Percentiles rank a stretch among this genome's conserved stretches.
These are phyloP conservation scores for Penaeus chinensis DNA, from an alignment of 1,140 invertebrate genomes.

Conservation along the genomic window DNA sequence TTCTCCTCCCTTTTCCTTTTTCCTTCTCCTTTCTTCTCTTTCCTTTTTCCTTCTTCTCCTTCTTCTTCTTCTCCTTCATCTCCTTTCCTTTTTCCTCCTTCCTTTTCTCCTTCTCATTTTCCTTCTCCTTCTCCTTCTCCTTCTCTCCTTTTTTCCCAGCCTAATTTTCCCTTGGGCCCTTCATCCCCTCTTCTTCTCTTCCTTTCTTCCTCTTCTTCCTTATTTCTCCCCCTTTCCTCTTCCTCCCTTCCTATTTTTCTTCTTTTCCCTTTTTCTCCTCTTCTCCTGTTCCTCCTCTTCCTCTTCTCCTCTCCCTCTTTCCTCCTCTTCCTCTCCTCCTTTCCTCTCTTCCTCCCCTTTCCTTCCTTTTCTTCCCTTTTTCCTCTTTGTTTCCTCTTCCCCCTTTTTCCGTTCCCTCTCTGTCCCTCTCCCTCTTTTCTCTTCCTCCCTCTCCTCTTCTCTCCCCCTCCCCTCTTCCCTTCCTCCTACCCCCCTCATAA, in stretches of 20 bases:
- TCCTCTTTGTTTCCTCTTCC: conserved; percentile 2
- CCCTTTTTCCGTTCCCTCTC: too few relatives aligned
- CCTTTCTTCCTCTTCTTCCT: too few relatives aligned
- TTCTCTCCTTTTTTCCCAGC: not conserved
- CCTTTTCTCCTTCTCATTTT: conserved; percentile 3
- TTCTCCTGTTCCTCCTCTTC: not conserved
- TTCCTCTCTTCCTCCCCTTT: not conserved
- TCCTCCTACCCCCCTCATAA: too few relatives aligned
- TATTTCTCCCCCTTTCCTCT: conserved; percentile 3
- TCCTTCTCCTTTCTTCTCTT: too few relatives aligned
- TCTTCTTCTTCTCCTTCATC: too few relatives aligned
- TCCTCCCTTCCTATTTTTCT: conserved; percentile 3
- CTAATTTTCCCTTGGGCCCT: not conserved
- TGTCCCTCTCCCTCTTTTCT: too few relatives aligned
- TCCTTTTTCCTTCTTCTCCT: conserved; percentile 10
- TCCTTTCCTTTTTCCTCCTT: conserved; percentile 10
- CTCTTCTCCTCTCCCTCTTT: not conserved
- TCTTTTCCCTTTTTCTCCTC: conserved; percentile 10
- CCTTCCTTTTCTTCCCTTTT: conserved; percentile 9
- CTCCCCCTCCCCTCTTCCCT: conserved; percentile 8
- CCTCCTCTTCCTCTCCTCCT: not conserved
- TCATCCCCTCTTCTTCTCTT: conserved; percentile 3
- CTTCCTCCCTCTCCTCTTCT: conserved; percentile 8
- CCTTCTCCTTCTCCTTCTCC: conserved; percentile 9
- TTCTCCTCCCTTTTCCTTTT: not conserved